Base-by-base conservation (phyloP, 2,797 vertebrate species). In the Tadarida brasiliensis region DNA sequence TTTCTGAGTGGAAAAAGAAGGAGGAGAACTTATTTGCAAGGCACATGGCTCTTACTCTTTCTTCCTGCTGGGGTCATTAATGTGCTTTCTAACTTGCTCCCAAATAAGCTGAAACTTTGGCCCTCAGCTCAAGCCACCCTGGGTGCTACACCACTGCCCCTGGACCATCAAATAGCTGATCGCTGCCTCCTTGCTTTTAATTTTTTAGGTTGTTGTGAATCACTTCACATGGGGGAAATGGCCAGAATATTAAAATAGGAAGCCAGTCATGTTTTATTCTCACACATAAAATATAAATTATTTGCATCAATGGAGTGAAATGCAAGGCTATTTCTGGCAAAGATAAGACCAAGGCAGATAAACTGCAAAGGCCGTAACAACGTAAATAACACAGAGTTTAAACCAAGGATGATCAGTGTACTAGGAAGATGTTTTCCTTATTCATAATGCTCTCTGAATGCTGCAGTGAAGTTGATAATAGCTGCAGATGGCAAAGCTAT, bases 321-420 rank as follows among this genome's bases (percentile, higher is more conserved):
- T 80, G 19, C 26, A 94, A n/a, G 39, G 12, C 5, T 94, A 87
- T 97, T 96, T 95, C 71, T 94, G 54, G 33, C n/a, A 90, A 44
- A 90, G 59, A 87, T 15, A 77, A 91, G 57, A 90, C 11, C 30
- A 94, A 71, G 30, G 33, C 84, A 59, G 5, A 54, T 6, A 6
- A 10, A 16, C 87, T 70, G 39, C 68, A 95, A 90, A 95, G 84
- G 35, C 44, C 90, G 54, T 10, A 91, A 84, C 24, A 33, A n/a
- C 54, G 93, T 11, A 93, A 97, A 86, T 87, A 80, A 85, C 10
- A 80, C 80, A 5, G 70, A 35, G 3, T 28, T 96, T 96, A 51
- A 95, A 84, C 86, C 74, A 93, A 11, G 65, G 16, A 77, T 92
- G 33, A 39, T 59, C 22, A 61, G 11, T 74, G 85, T 54, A 77